Base-by-base conservation (phyloP, 2,797 vertebrate genomes). In the Tangara arthus region DNA sequence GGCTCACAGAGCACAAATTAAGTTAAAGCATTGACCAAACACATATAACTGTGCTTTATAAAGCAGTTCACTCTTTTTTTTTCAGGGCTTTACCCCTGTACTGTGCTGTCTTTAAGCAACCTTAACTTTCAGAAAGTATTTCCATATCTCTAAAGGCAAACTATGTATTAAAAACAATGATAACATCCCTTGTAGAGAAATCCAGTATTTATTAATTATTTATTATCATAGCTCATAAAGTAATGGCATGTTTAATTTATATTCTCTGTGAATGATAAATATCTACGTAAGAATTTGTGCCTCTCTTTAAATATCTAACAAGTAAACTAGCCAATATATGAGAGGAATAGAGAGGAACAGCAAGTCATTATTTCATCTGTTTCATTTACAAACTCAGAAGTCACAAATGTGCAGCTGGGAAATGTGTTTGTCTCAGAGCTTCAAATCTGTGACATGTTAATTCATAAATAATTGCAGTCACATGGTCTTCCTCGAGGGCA, bases 371-470 rank as follows among this genome's bases (percentile, higher is more conserved):
- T 95, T 96, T 95, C 89, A 93, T 94, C 89, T 83, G 14, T 60
- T 94, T 61, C 89, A 68, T 95, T 96, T 96, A 91, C 92, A 97
- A 95, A 95, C 69, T 92, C 92, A 88, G 69, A 89, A 96, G 80
- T 86, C 90, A 94, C 68, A 96, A 96, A 92, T 21, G 68, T 81
- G 65, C 82, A 95, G 71, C 92, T 94, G 92, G 92, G 82, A 95
- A 97, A 96, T 81, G 60, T 91, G 91, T 85, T 96, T 96, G 94
- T 92, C 94, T 93, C 71, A 87, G 82, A 94, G 87, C 77, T 95
- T 85, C 90, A 53, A 91, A 76, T 87, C 73, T 82, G 65, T 72
- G 66, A 89, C 87, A 85, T 91, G 88, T 94, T 96, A 92, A 95
- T 97, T 97, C 90, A 79, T 70, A 94, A 85, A 73, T 88, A 88